These are phyloP conservation scores for Antrozous pallidus DNA, from an alignment of 2,797 vertebrate species.

Conservation along the genomic window DNA sequence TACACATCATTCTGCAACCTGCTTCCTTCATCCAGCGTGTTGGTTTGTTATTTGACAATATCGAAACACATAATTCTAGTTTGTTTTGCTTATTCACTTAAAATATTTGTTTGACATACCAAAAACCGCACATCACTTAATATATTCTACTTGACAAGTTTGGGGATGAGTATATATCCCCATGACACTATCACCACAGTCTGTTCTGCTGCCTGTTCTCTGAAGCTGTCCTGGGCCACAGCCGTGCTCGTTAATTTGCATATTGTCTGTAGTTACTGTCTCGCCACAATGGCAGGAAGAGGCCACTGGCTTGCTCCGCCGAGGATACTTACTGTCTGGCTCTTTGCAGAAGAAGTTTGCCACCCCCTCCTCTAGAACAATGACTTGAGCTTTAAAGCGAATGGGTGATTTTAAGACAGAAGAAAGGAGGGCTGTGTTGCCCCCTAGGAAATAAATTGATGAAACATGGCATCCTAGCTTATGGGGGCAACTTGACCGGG, in stretches of 20 bases:
- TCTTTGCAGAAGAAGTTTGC: not conserved
- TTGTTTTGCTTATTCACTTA: not conserved
- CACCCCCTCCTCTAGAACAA: not conserved
- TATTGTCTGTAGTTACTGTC: not conserved
- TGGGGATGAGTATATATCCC: not conserved
- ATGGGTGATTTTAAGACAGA: constrained; percentile 1
- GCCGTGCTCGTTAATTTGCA: not conserved
- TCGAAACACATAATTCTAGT: not conserved
- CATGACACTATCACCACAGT: not conserved
- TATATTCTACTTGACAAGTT: not conserved
- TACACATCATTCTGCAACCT: not conserved
- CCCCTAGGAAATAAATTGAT: not conserved
- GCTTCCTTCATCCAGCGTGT: not conserved
- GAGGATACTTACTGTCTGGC: not conserved
- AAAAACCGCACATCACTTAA: not conserved
- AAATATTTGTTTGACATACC: not conserved
- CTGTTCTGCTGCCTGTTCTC: not conserved
- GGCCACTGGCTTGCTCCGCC: not conserved
- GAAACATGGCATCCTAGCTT: not conserved
- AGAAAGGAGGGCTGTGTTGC: not conserved
- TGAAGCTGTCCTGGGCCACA: not conserved
- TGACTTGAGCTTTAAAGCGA: not conserved
- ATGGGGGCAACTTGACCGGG: not conserved
- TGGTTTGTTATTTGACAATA: not conserved
- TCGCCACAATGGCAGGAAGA: not conserved